These are phyloP conservation scores for Hypomecis punctinalis DNA, from an alignment of 2,888 invertebrate species.

Conservation along the genomic window DNA sequence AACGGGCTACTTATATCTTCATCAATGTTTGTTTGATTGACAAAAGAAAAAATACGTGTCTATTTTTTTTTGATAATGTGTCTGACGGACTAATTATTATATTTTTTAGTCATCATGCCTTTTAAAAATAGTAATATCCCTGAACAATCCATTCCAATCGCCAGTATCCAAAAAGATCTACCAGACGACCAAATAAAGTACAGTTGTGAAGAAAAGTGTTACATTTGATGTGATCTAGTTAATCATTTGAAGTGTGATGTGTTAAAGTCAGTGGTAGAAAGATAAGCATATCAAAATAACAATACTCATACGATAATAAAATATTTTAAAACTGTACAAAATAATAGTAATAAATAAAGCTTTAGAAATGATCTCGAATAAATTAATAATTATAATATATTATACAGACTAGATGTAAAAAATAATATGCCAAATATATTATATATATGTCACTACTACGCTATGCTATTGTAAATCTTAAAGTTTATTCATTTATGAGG, in stretches of 20 bases:
- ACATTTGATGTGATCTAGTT: slow-evolving; percentile 58
- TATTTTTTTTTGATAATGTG: too few species aligned
- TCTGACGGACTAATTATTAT: too few species aligned
- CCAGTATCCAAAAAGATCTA: slow-evolving; percentile 52
- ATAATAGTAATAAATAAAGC: slow-evolving; percentile 37
- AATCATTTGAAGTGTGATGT: slow-evolving; percentile 40
- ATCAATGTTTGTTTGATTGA: too few species aligned
- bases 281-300: slow-evolving; percentile 65
- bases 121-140: too few species aligned
- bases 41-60: too few species aligned
- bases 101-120: too few species aligned
- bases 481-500: slow-evolving; percentile 63
- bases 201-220: slow-evolving; percentile 42
- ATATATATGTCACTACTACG: slow-evolving; percentile 13
- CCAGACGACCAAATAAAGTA: slow-evolving; percentile 65
- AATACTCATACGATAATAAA: slow-evolving; percentile 28
- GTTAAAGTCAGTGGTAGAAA: slow-evolving; percentile 53
- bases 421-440: slow-evolving; percentile 38
- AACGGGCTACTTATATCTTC: too few species aligned
- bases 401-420: slow-evolving; percentile 4
- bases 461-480: slow-evolving; percentile 18
- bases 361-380: slow-evolving; percentile 27
- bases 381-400: not conserved
- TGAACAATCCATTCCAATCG: slow-evolving; percentile 13
- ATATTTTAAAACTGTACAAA: slow-evolving; percentile 35